These are phyloP conservation scores for Labeo catla DNA, from an alignment of 2,113 vertebrate genomes.

Conservation along the genomic window DNA sequence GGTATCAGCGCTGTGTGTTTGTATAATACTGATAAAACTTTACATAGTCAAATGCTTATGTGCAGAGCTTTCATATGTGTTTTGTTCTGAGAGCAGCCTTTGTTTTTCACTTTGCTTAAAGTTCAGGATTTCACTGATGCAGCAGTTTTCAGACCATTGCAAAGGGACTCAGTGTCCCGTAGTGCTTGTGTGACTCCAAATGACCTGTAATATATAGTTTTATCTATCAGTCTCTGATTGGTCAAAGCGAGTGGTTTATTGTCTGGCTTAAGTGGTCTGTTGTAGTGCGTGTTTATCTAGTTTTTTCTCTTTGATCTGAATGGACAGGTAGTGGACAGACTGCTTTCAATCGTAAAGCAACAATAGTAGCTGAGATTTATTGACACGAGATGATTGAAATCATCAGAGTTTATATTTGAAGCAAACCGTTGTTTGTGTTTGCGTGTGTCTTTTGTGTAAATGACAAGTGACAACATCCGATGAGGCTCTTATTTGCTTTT, in stretches of 20 bases:
- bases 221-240: not conserved
- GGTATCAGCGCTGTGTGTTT: not conserved
- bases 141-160: conserved; percentile 12
- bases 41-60: conserved; percentile 16
- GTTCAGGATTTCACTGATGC: not conserved
- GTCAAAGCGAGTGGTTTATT: not conserved
- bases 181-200: not conserved
- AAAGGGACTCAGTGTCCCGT: not conserved
- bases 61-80: not conserved
- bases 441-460: not conserved
- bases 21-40: not conserved
- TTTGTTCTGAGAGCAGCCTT: not conserved
- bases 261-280: conserved; percentile 18
- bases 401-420: not conserved
- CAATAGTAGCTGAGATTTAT: conserved; percentile 5
- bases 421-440: not conserved
- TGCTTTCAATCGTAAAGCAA: not conserved
- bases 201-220: not conserved
- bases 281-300: not conserved
- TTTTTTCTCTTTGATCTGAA: conserved; percentile 5
- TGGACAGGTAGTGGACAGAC: not conserved
- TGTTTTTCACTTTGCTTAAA: not conserved
- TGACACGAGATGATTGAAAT: not conserved
- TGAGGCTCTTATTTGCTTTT: not conserved
- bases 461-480: not conserved